phyloP scores from a whole-genome alignment of 2,797 vertebrate genomes.

The Passerculus sandwichensis region DNA sequence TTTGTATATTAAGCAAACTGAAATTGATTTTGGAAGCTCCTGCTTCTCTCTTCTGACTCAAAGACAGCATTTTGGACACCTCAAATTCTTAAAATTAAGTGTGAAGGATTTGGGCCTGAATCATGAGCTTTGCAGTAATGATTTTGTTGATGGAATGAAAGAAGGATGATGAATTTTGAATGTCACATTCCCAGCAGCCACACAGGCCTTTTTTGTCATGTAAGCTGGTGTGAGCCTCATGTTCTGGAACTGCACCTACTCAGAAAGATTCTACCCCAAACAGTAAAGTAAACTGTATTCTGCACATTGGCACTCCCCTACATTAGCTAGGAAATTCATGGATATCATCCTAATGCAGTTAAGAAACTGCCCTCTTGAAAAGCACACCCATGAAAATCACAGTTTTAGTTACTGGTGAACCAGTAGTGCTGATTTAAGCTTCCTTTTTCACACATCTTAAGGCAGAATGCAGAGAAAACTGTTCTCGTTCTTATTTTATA shows the following conservation, averaged over 20 bases:
- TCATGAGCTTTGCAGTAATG: background rate
- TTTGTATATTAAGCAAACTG: background rate
- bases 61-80: accelerated
- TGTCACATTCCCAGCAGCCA: background rate
- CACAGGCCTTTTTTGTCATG: background rate
- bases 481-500: background rate
- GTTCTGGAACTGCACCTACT: accelerated
- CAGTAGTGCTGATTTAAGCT: background rate
- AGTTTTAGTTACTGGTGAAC: background rate
- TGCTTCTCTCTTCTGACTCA: background rate
- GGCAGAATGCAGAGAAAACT: background rate
- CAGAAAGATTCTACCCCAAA: background rate
- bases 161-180: background rate
- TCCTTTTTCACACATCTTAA: background rate
- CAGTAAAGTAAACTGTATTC: background rate
- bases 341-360: background rate
- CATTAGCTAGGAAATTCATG: background rate
- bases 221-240: background rate
- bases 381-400: accelerated
- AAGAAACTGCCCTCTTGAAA: background rate
- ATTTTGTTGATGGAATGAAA: background rate
- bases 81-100: background rate
- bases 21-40: background rate
- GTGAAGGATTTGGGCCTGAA: background rate
- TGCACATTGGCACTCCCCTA: background rate